These are phyloP conservation scores for Bradypodion ventrale DNA, from an alignment of 2,797 vertebrate species.

Conservation along the genomic window DNA sequence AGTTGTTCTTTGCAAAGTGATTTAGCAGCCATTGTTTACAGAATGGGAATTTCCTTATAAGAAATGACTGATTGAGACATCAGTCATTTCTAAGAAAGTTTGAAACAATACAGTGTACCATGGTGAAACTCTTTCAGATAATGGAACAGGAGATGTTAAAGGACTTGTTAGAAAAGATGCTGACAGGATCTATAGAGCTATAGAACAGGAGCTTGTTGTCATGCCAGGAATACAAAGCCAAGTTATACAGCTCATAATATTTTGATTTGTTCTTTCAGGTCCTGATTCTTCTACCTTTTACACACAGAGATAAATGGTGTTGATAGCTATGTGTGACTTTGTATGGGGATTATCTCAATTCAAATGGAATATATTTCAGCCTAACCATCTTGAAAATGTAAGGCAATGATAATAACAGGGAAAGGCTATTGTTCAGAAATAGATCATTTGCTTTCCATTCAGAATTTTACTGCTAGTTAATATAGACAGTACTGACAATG, in stretches of 20 bases:
- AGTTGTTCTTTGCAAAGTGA: background rate
- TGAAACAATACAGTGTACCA: conserved; percentile 1
- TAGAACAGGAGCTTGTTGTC: background rate
- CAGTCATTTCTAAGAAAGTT: background rate
- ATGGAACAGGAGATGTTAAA: background rate
- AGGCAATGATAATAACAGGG: background rate
- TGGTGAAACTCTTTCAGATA: background rate
- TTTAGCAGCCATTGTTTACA: conserved; percentile 16
- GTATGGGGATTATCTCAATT: background rate
- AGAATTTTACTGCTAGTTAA: background rate
- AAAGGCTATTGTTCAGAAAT: background rate
- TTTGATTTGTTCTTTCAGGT: background rate
- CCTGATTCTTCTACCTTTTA: background rate
- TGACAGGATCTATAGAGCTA: background rate
- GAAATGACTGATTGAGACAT: background rate
- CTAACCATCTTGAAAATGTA: background rate
- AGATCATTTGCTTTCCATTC: background rate
- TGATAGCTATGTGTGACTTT: background rate
- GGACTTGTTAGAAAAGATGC: background rate
- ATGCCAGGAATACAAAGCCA: background rate
- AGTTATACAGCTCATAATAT: accelerated
- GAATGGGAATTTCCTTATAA: conserved; percentile 7
- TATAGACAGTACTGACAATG: background rate
- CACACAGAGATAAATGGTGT: background rate
- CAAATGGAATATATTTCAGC: background rate